Conservation (phyloP, 2,113 vertebrate species). For the Myocastor coypus region DNA sequence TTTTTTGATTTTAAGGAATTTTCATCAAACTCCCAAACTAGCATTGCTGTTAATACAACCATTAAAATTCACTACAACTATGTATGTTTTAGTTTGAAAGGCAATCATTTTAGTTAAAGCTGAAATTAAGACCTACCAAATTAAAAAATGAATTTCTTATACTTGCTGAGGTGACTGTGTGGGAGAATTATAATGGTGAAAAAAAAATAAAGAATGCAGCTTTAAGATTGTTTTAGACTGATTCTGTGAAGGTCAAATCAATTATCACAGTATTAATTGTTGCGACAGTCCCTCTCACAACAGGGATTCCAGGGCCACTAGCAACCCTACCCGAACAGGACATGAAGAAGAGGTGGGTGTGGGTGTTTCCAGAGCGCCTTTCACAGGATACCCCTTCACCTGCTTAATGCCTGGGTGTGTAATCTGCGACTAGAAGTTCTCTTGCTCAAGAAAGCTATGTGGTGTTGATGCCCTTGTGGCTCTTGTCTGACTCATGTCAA, state of each 20-base stretch:
- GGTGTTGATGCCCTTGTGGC: neutral
- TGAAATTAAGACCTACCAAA: constrained; percentile 25
- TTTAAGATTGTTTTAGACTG: neutral
- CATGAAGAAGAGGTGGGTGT: neutral
- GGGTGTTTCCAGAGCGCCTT: neutral
- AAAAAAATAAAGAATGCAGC: neutral
- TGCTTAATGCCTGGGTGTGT: neutral
- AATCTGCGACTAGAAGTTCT: neutral
- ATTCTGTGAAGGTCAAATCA: neutral
- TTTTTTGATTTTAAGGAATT: neutral
- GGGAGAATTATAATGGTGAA: neutral
- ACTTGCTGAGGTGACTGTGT: neutral
- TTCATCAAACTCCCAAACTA: neutral
- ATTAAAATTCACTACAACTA: neutral
- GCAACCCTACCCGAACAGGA: neutral
- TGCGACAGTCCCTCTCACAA: too few relatives aligned
- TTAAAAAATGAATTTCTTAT: constrained; percentile 30
- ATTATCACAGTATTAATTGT: neutral
- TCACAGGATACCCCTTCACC: neutral
- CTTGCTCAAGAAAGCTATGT: neutral
- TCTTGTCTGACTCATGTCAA: neutral
- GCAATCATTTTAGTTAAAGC: constrained; percentile 53
- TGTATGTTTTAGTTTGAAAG: constrained; percentile 25
- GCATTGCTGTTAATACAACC: neutral
- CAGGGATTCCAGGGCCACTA: neutral